Conservation (phyloP, 2,797 vertebrate genomes). For the Heterohyrax brucei region DNA sequence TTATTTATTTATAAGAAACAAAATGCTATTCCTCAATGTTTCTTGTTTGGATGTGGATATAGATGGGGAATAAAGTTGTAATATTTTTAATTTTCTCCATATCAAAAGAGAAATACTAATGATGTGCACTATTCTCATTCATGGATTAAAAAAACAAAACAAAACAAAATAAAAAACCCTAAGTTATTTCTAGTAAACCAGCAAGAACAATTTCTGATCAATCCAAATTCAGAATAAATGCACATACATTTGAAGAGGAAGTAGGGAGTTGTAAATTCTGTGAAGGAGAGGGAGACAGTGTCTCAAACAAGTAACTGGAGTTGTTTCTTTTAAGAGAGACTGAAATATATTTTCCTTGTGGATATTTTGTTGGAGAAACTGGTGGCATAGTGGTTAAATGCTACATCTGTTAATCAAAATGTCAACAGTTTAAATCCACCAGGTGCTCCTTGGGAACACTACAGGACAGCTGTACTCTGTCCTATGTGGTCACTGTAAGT, state of each 20-base stretch:
- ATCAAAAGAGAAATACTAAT: slow-evolving; percentile 61
- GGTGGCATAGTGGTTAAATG: no score
- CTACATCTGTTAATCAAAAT: no score
- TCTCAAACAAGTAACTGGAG: slow-evolving; percentile 2
- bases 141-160: slow-evolving; percentile 8
- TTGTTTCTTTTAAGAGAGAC: background rate
- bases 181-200: background rate
- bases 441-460: no score
- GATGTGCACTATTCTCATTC: slow-evolving; percentile 49
- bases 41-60: slow-evolving; percentile 9
- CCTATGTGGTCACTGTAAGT: no score
- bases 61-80: background rate
- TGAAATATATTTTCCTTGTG: background rate
- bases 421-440: no score
- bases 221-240: slow-evolving; percentile 4
- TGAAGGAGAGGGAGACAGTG: background rate
- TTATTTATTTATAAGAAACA: slow-evolving; percentile 62
- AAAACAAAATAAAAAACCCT: background rate
- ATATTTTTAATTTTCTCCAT: slow-evolving; percentile 26
- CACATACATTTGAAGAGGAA: slow-evolving; percentile 25
- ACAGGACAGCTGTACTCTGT: no score
- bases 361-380: background rate
- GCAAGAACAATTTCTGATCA: slow-evolving; percentile 16
- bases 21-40: background rate
- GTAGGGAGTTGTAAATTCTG: slow-evolving; percentile 32